Percentiles rank a stretch among this genome's conserved stretches.
phyloP scores from a whole-genome alignment of 1,140 invertebrate species.

The Triops longicaudatus region DNA sequence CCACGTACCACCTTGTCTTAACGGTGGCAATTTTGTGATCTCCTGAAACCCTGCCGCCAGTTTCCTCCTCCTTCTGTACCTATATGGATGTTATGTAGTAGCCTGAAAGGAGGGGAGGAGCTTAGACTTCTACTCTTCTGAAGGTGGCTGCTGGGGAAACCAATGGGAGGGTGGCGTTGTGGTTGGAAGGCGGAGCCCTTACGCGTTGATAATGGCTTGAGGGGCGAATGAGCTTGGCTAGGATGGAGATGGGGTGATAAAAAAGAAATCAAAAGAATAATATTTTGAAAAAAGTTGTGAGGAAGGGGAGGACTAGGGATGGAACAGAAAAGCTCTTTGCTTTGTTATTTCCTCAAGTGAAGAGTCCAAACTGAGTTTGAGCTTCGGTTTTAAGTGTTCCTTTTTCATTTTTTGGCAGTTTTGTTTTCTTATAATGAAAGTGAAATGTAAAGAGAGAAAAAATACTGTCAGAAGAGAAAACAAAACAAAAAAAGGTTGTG shows the following conservation, averaged over 20 bases:
- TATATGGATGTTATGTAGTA: neutral
- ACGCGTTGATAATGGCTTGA: conserved; percentile 1
- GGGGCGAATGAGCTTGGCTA: neutral
- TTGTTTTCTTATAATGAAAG: neutral
- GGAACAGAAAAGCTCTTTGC: neutral
- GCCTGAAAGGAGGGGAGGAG: neutral
- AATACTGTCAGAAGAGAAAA: neutral
- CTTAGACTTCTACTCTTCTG: neutral
- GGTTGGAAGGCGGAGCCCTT: neutral
- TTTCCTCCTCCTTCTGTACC: neutral
- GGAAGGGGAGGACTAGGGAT: no score
- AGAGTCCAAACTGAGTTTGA: neutral
- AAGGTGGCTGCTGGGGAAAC: neutral
- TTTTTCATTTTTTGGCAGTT: neutral
- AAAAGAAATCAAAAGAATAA: neutral
- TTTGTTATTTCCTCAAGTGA: conserved; percentile 12
- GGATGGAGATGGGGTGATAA: neutral
- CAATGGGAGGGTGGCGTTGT: neutral
- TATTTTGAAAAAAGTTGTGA: neutral
- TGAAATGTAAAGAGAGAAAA: neutral
- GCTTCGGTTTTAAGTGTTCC: neutral
- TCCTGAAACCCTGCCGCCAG: neutral
- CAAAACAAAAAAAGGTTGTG: no score
- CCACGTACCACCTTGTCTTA: neutral
- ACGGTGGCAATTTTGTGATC: neutral